Evolutionary conservation across 2,113 vertebrate species (phyloP).

Genomic region (Ivindomyrus marchei): DNA sequence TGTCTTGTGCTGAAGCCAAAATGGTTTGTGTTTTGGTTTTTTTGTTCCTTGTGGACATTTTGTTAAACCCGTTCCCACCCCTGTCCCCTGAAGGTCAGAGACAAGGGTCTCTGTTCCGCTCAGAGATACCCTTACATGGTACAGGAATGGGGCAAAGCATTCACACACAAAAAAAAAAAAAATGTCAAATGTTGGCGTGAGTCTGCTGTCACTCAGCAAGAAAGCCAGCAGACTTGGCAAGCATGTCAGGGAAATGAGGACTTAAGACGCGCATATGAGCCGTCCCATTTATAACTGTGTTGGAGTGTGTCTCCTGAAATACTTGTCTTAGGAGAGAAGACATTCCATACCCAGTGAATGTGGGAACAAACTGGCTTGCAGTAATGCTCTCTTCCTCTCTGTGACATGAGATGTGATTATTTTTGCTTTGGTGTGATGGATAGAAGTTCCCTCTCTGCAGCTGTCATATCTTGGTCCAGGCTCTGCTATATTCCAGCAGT

Average conservation of each 20-base stretch:
- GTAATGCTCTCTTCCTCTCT: background rate
- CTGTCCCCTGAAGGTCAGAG: background rate
- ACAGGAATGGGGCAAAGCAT: background rate
- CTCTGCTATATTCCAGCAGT: background rate
- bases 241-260: background rate
- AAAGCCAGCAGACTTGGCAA: background rate
- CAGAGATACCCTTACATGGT: background rate
- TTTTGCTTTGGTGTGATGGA: background rate
- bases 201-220: background rate
- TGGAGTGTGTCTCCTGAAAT: background rate
- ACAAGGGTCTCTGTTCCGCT: background rate
- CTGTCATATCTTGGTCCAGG: background rate
- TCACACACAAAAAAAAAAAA: background rate
- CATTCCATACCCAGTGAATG: background rate
- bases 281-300: background rate
- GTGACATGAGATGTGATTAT: background rate
- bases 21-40: background rate
- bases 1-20: background rate
- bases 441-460: background rate
- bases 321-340: background rate
- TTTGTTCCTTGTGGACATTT: background rate
- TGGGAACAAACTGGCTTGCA: slow-evolving; percentile 1
- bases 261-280: background rate
- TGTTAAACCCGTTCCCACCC: background rate
- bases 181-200: background rate